Evolutionary conservation across 2,888 invertebrate species (phyloP), one percentile per base, ranked within the genome.

Genomic region (Allophyes oxyacanthae): DNA sequence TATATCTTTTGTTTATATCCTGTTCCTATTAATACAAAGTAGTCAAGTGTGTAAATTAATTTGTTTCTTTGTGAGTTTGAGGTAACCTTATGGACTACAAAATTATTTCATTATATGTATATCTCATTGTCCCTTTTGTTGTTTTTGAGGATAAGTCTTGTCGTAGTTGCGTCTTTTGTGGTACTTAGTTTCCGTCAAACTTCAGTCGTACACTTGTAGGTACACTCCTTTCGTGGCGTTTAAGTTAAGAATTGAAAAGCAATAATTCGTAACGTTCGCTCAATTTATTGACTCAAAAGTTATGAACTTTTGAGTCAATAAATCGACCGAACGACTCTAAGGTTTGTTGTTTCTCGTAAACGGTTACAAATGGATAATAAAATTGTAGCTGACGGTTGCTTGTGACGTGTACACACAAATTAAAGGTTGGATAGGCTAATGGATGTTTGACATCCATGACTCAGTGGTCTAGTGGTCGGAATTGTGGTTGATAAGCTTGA

Each of bases 271-370:
- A 61, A 64, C 67, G 78, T 28, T 20, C 4, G 20, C 20, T 20
- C 20, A 4, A 20, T 20, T 20, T 20, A 20, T 4, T 20, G 20
- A 20, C 20, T 20, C 20, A 20, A 67, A 67, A 37, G 67, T 83
- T 84, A 87, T 85, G 82, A 87, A 88, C 81, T 84, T 86, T 86
- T 81, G 74, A 84, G 84, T 82, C 81, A 77, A 84, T 88, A 87
- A 87, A 88, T 85, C 82, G 77, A 60, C 65, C 64, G 68, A 78
- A 79, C 79, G 81, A 77, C 79, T 79, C 76, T 74, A 71, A 64
- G 71, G 79, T 70, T 72, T 77, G 72, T 81, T 84, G 83, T 82
- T 82, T 78, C 81, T 83, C 89, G 79, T 89, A 85, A 89, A 89
- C 83, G 80, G 65, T 84, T 83, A 82, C 83, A 81, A 87, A 85